These are phyloP conservation scores for Agrenia bidenticulata DNA, from an alignment of 2,888 invertebrate species.

Conservation along the genomic window DNA sequence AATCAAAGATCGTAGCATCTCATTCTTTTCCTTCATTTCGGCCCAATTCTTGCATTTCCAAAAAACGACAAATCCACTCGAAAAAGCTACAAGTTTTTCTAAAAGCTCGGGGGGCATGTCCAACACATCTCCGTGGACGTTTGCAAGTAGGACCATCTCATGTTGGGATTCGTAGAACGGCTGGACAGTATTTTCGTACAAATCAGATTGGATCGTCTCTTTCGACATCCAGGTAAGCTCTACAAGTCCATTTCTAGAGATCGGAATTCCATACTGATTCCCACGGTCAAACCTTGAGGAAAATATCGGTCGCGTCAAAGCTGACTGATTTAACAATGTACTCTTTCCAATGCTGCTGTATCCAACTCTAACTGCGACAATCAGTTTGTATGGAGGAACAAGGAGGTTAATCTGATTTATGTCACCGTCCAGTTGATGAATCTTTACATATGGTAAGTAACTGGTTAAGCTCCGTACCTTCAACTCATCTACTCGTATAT, in stretches of 20 bases:
- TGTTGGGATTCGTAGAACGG: not conserved
- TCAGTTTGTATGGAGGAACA: not conserved
- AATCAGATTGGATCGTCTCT: not conserved
- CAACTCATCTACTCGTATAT: not conserved
- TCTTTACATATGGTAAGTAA: not conserved
- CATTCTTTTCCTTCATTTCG: not conserved
- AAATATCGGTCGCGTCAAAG: not conserved
- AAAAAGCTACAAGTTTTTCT: not conserved
- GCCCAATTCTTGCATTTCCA: not conserved
- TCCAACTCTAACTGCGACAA: slow-evolving; percentile 5
- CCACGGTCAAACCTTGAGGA: not conserved
- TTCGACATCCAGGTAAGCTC: not conserved
- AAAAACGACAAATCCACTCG: slow-evolving; percentile 6
- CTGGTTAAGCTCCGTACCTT: not conserved
- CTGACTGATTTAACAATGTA: not conserved
- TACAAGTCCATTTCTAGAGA: not conserved
- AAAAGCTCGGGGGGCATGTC: not conserved
- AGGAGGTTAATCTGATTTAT: not conserved
- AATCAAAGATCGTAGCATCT: not conserved
- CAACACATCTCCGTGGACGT: slow-evolving; percentile 4
- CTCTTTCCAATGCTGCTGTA: not conserved
- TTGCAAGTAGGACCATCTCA: slow-evolving; percentile 11
- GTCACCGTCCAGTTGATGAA: not conserved
- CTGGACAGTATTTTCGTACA: not conserved
- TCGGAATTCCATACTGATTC: not conserved